Base-by-base conservation (phyloP, 2,797 vertebrate genomes). In the Pempheris klunzingeri region DNA sequence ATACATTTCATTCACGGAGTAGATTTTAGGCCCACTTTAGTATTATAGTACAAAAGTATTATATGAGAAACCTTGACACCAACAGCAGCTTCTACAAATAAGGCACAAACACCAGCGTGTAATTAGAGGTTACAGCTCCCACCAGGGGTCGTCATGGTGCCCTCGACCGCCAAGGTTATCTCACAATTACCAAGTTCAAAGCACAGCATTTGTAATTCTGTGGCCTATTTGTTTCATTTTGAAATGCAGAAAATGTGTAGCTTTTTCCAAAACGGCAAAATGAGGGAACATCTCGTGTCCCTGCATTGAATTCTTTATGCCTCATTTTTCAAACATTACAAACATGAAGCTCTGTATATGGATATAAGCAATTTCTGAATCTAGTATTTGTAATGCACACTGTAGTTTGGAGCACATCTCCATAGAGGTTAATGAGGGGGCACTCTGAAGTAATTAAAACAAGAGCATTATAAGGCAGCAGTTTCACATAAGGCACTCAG, bases 401-500 rank as follows among this genome's bases (percentile, higher is more conserved):
- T 69, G 89, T 83, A 89, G 80, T 88, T 88, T 91, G 86, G 88
- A 93, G 92, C 92, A 90, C 91, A 92, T 93, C 87, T 90, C 90
- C 88, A 88, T 44, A 73, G 80, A 92, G 90, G 93, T 92, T 94
- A 93, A 95, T 92, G 87, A 93, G 87, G 91, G 90, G 90, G 87
- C 92, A 92, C 92, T 93, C 87, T 86, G 92, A 85, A 92, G 92
- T 94, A 95, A 95, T 94, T 94, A 94, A 93, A 94, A 90, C 87
- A 93, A 91, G 92, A 93, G 90, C 88, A 93, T 94, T 93, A 92
- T 94, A 94, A 92, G 92, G 93, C 91, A 92, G 89, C 88, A 90
- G 91, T 93, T 94, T 93, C 92, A 89, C 88, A 92, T 93, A 91
- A 90, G 85, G 87, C 71, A 92, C 93, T 93, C 90, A 75, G 83